A percentile compares a stretch with the other conserved stretches of the same genome.
These are phyloP conservation scores for Xenentodon cancila DNA, from an alignment of 2,797 vertebrate species.

Conservation along the genomic window DNA sequence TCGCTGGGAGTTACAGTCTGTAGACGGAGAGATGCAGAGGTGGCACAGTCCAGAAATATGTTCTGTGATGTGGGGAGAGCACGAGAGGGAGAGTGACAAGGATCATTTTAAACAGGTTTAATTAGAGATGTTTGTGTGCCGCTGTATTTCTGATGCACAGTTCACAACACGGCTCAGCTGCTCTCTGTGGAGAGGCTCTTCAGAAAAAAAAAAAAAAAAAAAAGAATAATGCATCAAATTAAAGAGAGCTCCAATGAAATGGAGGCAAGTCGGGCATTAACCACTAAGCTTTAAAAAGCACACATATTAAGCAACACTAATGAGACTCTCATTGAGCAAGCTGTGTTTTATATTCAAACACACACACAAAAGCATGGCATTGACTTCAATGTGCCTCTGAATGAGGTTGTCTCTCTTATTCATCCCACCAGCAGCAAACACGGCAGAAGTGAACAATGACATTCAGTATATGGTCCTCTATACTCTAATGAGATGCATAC, in stretches of 20 bases:
- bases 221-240: constrained; percentile 79
- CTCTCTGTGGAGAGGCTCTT: constrained; percentile 70
- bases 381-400: constrained; percentile 68
- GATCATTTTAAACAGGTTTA: constrained; percentile 65
- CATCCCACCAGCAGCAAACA: constrained; percentile 65
- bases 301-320: constrained; percentile 84
- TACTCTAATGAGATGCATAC: constrained; percentile 81
- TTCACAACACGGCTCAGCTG: constrained; percentile 60
- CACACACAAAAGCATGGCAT: constrained; percentile 58
- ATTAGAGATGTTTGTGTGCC: constrained; percentile 65
- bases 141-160: constrained; percentile 63
- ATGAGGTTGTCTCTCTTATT: constrained; percentile 65
- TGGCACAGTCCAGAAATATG: constrained; percentile 49
- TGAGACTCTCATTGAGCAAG: constrained; percentile 77
- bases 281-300: constrained; percentile 83
- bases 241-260: constrained; percentile 76
- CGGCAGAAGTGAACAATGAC: constrained; percentile 68
- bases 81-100: constrained; percentile 30
- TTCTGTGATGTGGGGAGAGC: constrained; percentile 23
- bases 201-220: constrained; percentile 7
- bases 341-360: constrained; percentile 75
- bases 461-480: constrained; percentile 61
- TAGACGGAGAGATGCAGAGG: constrained; percentile 59
- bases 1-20: constrained; percentile 67
- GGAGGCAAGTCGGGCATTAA: constrained; percentile 79